Percentiles rank a stretch among this genome's conserved stretches.
Evolutionary conservation across 2,113 vertebrate genomes (phyloP).

Genomic region (Actenoides hombroni): DNA sequence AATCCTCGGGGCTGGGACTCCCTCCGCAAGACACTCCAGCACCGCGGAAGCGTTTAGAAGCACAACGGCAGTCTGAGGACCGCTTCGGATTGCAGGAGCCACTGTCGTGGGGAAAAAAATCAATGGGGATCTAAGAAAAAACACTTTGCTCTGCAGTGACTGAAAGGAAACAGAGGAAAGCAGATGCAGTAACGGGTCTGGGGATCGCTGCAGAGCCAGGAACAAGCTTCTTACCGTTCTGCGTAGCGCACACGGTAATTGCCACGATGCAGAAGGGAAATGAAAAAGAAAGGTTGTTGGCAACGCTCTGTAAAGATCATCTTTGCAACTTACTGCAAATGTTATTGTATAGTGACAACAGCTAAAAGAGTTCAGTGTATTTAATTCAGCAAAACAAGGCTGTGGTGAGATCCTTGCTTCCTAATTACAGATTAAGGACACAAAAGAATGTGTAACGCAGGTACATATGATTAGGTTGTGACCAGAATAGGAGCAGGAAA

Average conservation of each 20-base stretch:
- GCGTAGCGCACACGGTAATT: not conserved
- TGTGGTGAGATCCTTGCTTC: not conserved
- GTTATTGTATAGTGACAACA: not conserved
- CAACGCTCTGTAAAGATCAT: conserved; percentile 41
- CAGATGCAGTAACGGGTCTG: not conserved
- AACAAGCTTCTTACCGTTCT: not conserved
- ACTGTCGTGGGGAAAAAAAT: conserved; percentile 71
- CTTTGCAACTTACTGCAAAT: not conserved
- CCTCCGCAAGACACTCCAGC: conserved; percentile 85
- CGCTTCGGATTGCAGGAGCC: conserved; percentile 83
- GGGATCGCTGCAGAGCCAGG: not conserved
- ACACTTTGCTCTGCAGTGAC: not conserved
- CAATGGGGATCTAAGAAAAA: not conserved
- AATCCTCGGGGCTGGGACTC: conserved; percentile 85
- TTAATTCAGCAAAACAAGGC: not conserved
- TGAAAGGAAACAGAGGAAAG: not conserved
- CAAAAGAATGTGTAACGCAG: not conserved
- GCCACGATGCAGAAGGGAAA: not conserved
- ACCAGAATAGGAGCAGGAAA: not conserved
- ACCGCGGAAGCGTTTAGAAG: conserved; percentile 74
- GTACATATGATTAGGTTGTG: not conserved
- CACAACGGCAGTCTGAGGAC: conserved; percentile 73
- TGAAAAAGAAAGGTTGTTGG: conserved; percentile 20
- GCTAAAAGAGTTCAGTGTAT: not conserved
- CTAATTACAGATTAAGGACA: not conserved